A percentile compares a stretch with the other conserved stretches of the same genome.
Evolutionary conservation across 2,113 vertebrate genomes (phyloP).

Genomic region (Gavialis gangeticus): DNA sequence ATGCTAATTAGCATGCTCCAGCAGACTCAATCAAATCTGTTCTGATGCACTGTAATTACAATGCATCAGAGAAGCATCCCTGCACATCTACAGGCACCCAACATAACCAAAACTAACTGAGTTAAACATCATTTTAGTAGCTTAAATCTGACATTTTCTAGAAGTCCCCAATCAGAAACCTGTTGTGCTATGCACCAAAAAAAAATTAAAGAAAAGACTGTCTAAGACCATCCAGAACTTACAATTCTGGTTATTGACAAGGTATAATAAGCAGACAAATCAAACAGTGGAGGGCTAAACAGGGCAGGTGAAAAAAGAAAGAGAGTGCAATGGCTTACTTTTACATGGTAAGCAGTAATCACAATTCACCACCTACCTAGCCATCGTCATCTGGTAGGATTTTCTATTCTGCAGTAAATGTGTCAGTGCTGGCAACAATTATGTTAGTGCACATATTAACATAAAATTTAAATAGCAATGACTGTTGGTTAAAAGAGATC

Average conservation of each 20-base stretch:
- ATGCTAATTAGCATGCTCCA: too few relatives aligned
- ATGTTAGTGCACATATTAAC: not conserved
- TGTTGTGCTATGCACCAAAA: not conserved
- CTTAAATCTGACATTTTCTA: not conserved
- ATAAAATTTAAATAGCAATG: not conserved
- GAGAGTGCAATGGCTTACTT: not conserved
- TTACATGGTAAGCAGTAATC: not conserved
- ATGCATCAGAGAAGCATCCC: too few relatives aligned
- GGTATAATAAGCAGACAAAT: not conserved
- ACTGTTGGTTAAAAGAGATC: not conserved
- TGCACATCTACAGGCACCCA: too few relatives aligned
- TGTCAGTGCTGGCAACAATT: not conserved
- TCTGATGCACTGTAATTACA: too few relatives aligned
- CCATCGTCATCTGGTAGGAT: not conserved
- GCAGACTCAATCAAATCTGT: too few relatives aligned
- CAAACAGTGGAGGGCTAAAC: not conserved
- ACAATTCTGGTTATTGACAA: not conserved
- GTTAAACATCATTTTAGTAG: not conserved
- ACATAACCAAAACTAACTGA: not conserved
- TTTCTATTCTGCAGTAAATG: not conserved
- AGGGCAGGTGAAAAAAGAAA: not conserved
- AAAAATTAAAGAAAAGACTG: not conserved
- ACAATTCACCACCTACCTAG: not conserved
- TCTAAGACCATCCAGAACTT: not conserved
- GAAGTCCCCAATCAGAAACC: not conserved